Evolutionary conservation across 2,888 invertebrate genomes (phyloP).

Genomic region (Cryptus armator): DNA sequence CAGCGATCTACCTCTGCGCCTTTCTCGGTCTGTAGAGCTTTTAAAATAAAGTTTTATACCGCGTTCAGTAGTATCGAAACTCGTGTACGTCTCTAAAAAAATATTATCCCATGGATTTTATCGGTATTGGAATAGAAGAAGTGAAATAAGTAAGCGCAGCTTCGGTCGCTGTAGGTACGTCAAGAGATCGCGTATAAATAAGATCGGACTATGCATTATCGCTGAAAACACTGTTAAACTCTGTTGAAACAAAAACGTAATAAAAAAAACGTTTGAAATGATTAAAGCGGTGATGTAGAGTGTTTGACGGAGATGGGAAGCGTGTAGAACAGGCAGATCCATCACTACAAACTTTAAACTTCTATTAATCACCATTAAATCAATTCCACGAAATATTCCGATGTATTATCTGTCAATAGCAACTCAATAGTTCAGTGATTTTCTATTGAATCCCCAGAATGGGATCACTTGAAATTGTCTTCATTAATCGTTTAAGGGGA

Average conservation of each 20-base stretch:
- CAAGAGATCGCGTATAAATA: conserved; percentile 11
- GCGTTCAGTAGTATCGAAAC: conserved; percentile 47
- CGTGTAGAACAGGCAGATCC: neutral
- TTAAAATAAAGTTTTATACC: conserved; percentile 63
- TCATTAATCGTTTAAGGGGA: no score
- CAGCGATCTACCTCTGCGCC: conserved; percentile 2
- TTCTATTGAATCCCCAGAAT: no score
- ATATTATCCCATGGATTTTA: conserved; percentile 43
- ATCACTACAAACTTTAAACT: no score
- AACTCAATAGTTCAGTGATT: no score
- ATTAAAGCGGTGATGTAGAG: neutral
- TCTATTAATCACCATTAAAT: neutral
- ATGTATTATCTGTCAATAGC: no score
- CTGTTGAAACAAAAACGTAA: no score
- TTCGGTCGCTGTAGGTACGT: neutral
- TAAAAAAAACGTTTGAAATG: neutral
- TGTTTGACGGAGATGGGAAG: neutral
- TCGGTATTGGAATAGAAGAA: conserved; percentile 7
- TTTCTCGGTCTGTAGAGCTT: conserved; percentile 24
- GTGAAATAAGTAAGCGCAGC: neutral
- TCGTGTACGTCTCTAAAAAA: conserved; percentile 31
- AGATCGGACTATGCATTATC: neutral
- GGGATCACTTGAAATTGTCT: no score
- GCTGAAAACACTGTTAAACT: neutral
- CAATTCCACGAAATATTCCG: no score